Conservation (phyloP, 23 tunicate genomes). For the Oikopleura vanhoeffeni region DNA sequence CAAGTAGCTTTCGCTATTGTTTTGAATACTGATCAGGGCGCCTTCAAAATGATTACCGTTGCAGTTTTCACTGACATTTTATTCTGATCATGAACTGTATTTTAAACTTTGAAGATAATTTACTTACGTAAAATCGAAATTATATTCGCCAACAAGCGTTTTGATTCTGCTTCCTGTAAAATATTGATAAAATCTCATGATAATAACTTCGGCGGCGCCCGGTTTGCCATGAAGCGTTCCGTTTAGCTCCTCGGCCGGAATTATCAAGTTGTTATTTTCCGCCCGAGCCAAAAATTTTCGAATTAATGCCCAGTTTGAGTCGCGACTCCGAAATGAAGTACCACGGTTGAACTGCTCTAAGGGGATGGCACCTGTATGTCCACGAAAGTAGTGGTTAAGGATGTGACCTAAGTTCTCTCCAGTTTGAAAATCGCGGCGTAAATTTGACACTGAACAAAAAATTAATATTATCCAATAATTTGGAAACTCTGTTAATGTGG, state of each 20-base stretch:
- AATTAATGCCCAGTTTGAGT: neutral
- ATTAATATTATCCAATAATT: no score
- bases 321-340: neutral
- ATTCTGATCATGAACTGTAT: no score
- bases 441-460: neutral
- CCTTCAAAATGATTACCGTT: no score
- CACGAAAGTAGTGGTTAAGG: neutral
- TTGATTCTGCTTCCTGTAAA: neutral
- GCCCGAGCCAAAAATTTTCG: neutral
- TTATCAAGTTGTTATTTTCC: neutral
- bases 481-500: no score
- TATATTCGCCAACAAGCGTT: constrained; percentile 3
- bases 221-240: neutral
- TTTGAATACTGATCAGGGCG: no score
- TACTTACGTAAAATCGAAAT: neutral
- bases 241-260: neutral
- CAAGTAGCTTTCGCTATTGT: no score
- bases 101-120: no score
- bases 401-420: neutral
- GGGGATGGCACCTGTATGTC: neutral
- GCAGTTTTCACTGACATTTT: no score
- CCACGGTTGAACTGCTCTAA: neutral
- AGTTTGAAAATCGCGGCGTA: constrained; percentile 8
- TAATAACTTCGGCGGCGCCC: neutral
- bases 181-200: neutral